These are phyloP conservation scores for Bhutanitis thaidina DNA, from an alignment of 2,888 invertebrate species.

Conservation along the genomic window DNA sequence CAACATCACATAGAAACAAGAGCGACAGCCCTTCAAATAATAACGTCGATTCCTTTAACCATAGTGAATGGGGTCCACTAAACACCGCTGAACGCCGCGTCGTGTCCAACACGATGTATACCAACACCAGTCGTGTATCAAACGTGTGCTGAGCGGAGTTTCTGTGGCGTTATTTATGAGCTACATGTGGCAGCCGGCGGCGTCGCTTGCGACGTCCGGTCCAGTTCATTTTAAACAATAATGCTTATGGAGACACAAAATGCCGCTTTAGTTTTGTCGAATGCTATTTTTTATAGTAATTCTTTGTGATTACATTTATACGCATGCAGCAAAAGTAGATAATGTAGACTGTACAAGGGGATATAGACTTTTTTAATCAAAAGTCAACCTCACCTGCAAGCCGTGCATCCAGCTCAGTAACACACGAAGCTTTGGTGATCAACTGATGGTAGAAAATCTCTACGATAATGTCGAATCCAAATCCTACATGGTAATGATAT, in stretches of 20 bases:
- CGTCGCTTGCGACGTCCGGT: constrained; percentile 5
- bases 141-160: constrained; percentile 33
- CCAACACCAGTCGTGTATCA: constrained; percentile 38
- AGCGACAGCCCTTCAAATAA: constrained; percentile 28
- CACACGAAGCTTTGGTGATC: too few relatives aligned
- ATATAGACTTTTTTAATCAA: too few relatives aligned
- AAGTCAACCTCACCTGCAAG: too few relatives aligned
- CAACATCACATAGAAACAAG: neutral
- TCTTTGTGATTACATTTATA: too few relatives aligned
- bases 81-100: constrained; percentile 48
- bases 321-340: too few relatives aligned
- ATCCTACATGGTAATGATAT: too few relatives aligned
- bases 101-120: constrained; percentile 56
- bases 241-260: neutral
- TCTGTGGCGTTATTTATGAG: constrained; percentile 53
- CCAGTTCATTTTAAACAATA: constrained; percentile 14
- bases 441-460: too few relatives aligned
- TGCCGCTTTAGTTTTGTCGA: neutral
- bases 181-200: constrained; percentile 24
- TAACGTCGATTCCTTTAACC: constrained; percentile 26
- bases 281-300: neutral
- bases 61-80: constrained; percentile 54
- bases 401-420: too few relatives aligned
- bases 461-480: too few relatives aligned
- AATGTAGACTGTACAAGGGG: too few relatives aligned